Evolutionary conservation across 2,888 invertebrate genomes (phyloP), one percentile per base, ranked within the genome.

Genomic region (Amphipyra tragopoginis): DNA sequence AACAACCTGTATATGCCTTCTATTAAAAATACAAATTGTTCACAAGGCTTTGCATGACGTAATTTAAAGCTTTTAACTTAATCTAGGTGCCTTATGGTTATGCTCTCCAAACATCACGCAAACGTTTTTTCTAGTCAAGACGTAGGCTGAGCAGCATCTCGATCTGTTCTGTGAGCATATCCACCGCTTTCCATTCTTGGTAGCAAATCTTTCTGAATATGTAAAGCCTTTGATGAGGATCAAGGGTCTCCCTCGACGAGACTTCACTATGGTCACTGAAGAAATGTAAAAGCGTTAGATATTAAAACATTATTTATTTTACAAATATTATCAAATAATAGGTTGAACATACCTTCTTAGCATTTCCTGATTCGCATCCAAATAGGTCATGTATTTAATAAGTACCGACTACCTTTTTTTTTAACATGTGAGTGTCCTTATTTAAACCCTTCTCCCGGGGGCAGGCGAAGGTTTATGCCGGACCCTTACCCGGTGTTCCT

Each of bases 121-220:
- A 8, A 34, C 33, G 5, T 21, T 21, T 0, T n/a, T 34, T 5
- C 3, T 21, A 3, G 52, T 43, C 1, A 15, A n/a, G 11, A 52
- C 52, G 33, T 49, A 57, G 1, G 63, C 63, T 14, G 43, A 29
- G 15, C 65, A 60, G 5, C n/a, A n/a, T 29, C 15, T 55, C 5
- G 65, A 65, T 14, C 55, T 50, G n/a, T 26, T 33, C 9, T 47
- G 51, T 9, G 59, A 65, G n/a, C 65, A 65, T 7, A 55, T 33
- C 65, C 65, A 65, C 2, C 65, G 54, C 7, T 34, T 55, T 10
- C 38, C 36, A 2, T n/a, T n/a, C 10, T 48, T 60, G n/a, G 65
- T 60, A 9, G 29, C 14, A 21, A 48, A 52, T 36, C 55, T 40
- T 15, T 43, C 11, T 26, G n/a, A 43, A 43, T 55, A 65, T 7